phyloP scores from a whole-genome alignment of 2,797 vertebrate genomes.

The Stomatorhinus walkeri region DNA sequence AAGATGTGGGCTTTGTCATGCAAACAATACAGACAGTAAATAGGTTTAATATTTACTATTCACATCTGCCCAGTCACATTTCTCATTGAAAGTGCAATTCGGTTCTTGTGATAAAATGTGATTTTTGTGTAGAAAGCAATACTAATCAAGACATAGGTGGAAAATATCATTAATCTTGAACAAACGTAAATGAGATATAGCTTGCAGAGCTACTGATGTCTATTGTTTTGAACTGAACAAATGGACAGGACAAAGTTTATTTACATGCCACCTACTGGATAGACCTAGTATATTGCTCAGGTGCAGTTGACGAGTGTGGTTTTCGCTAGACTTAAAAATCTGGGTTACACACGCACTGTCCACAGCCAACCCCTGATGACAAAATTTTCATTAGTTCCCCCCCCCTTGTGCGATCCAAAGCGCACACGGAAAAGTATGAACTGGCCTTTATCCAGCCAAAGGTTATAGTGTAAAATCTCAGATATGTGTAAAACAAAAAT shows the following conservation, averaged over 20 bases:
- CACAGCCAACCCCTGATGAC: background rate
- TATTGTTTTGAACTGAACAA: background rate
- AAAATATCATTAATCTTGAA: background rate
- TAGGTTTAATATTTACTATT: background rate
- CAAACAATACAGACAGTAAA: background rate
- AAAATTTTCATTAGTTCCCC: background rate
- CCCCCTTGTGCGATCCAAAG: background rate
- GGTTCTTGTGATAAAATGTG: background rate
- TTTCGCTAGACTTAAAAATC: background rate
- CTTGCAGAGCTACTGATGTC: background rate
- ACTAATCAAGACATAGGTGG: background rate
- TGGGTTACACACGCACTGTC: background rate
- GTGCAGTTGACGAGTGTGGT: background rate
- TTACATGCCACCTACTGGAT: background rate
- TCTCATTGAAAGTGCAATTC: background rate
- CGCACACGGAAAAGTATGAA: background rate
- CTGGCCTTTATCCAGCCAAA: background rate
- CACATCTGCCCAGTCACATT: background rate
- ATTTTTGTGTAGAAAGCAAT: background rate
- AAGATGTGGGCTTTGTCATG: background rate
- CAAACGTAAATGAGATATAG: background rate
- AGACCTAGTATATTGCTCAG: background rate
- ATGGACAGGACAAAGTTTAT: background rate
- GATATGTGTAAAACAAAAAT: background rate
- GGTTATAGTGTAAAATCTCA: background rate